phyloP scores from a whole-genome alignment of 53 echinoderm and acorn worm genomes.

The Echinarachnius parma region DNA sequence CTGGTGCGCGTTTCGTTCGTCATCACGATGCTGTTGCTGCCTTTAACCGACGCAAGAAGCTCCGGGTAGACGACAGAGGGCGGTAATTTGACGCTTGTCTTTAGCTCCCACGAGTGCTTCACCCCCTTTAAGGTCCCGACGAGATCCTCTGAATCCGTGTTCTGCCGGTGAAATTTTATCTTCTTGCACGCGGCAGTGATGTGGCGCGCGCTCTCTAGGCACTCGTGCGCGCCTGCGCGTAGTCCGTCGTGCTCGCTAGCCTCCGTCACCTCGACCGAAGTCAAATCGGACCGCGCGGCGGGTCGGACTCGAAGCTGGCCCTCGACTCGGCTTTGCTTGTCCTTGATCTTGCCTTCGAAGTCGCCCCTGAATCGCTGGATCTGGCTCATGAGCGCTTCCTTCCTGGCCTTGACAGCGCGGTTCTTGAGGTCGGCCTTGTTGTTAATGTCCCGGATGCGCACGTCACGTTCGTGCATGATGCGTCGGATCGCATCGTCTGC shows the following conservation, averaged over 20 bases:
- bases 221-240: not conserved
- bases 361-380: not conserved
- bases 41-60: not conserved
- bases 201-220: slow-evolving; percentile 1
- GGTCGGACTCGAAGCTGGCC: not conserved
- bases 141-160: slow-evolving; percentile 17
- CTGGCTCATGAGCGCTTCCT: not conserved
- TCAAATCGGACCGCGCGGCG: not conserved
- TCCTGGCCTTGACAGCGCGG: not conserved
- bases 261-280: slow-evolving; percentile 18
- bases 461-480: slow-evolving; percentile 8
- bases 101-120: slow-evolving; percentile 24
- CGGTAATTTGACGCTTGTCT: not conserved
- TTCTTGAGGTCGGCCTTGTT: slow-evolving; percentile 2
- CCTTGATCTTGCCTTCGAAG: slow-evolving; percentile 10
- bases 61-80: slow-evolving; percentile 17
- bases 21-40: not conserved
- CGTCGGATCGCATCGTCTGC: slow-evolving; percentile 19
- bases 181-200: slow-evolving; percentile 23
- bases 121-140: slow-evolving; percentile 19
- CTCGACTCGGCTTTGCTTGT: not conserved
- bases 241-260: not conserved
- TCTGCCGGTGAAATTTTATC: slow-evolving; percentile 24
- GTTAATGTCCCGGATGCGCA: slow-evolving; percentile 10
- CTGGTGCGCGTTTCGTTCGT: slow-evolving; percentile 27